These are phyloP conservation scores for Passerina amoena DNA, from an alignment of 2,113 vertebrate species.

Conservation along the genomic window DNA sequence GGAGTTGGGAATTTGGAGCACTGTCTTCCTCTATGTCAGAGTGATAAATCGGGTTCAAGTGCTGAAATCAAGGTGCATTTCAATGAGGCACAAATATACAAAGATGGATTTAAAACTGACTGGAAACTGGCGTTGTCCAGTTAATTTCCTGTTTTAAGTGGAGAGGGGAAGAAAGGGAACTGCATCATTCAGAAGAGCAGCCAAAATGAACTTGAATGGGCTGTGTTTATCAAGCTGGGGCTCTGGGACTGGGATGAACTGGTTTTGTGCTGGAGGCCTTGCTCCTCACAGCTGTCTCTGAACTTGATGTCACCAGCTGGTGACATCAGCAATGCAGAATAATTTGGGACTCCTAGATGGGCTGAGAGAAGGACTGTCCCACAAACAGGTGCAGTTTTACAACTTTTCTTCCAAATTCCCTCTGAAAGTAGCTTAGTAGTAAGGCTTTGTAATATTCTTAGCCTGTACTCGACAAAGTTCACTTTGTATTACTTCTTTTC, in stretches of 20 bases:
- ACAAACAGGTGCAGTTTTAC: neutral
- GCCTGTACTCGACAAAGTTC: neutral
- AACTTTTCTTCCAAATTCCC: neutral
- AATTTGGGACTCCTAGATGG: neutral
- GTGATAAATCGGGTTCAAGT: neutral
- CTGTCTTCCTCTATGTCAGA: neutral
- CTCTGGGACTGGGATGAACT: neutral
- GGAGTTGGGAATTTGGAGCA: neutral
- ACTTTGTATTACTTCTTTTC: neutral
- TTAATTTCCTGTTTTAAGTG: constrained; percentile 21
- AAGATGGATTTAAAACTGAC: neutral
- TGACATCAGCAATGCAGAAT: neutral
- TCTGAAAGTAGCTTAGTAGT: neutral
- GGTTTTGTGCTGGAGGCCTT: neutral
- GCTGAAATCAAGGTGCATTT: neutral
- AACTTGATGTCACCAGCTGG: neutral
- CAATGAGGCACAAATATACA: neutral
- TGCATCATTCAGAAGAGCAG: neutral
- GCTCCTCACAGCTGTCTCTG: neutral
- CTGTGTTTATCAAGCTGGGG: neutral
- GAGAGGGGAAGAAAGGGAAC: neutral
- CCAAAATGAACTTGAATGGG: neutral
- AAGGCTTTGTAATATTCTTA: neutral
- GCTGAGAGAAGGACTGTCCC: neutral
- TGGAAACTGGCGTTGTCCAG: neutral